A percentile compares a stretch with the other conserved stretches of the same genome.
Evolutionary conservation across 1,140 invertebrate species (phyloP).

Genomic region (Acromyrmex charruanus): DNA sequence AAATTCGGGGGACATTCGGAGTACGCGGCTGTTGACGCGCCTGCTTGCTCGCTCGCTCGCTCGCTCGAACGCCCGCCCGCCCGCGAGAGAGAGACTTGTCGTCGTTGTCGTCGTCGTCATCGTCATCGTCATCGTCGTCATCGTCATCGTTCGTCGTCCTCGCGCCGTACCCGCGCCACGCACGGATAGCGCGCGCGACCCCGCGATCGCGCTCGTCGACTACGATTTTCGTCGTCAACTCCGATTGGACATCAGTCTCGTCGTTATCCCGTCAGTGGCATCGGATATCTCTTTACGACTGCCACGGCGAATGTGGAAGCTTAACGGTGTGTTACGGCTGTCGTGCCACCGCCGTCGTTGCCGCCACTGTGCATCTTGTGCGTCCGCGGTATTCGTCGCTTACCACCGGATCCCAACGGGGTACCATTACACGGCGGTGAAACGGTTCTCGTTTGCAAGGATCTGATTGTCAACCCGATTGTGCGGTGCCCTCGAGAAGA

Average conservation of each 20-base stretch:
- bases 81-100: conserved; percentile 5
- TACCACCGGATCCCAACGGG: conserved; percentile 47
- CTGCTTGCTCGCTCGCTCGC: not conserved
- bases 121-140: conserved; percentile 28
- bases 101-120: conserved; percentile 31
- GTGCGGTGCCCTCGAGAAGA: conserved; percentile 16
- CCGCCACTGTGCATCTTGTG: conserved; percentile 71
- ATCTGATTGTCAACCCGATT: conserved; percentile 49
- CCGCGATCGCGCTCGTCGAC: conserved; percentile 15
- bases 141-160: not conserved
- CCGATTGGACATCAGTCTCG: not conserved
- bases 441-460: conserved; percentile 43
- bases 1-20: not conserved
- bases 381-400: conserved; percentile 44
- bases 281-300: not conserved
- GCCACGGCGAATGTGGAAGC: conserved; percentile 5
- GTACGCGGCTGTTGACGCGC: conserved; percentile 36
- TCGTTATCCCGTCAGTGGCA: not conserved
- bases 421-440: conserved; percentile 65
- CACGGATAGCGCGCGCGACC: not conserved
- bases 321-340: conserved; percentile 63
- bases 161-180: conserved; percentile 46
- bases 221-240: conserved; percentile 6
- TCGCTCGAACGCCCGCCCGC: not conserved
- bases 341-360: conserved; percentile 39